A percentile compares a stretch with the other conserved stretches of the same genome.
Evolutionary conservation across 1,140 invertebrate genomes (phyloP).

Genomic region (Metaphire vulgaris): DNA sequence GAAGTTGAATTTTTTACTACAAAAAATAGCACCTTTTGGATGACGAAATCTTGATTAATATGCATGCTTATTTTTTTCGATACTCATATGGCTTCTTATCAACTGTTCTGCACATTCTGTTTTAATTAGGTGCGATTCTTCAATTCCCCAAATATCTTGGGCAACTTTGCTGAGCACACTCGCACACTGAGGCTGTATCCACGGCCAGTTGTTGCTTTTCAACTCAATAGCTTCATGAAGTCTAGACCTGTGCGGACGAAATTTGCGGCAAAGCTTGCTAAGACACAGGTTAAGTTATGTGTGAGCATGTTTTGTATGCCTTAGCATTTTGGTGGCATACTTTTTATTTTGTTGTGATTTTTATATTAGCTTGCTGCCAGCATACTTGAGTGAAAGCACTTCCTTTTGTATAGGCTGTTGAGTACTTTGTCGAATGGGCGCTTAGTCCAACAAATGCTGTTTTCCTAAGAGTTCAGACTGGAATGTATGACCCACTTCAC

Average conservation of each 20-base stretch:
- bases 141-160: conserved; percentile 91
- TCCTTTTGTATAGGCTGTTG: conserved; percentile 71
- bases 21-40: too few species aligned
- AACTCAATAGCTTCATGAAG: conserved; percentile 93
- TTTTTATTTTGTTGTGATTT: neutral
- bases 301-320: neutral
- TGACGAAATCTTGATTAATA: too few species aligned
- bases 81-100: too few species aligned
- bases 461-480: conserved; percentile 92
- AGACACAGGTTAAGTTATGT: conserved; percentile 60
- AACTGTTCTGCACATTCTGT: too few species aligned
- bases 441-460: conserved; percentile 93
- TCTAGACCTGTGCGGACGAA: conserved; percentile 74
- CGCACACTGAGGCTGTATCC: conserved; percentile 92
- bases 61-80: too few species aligned
- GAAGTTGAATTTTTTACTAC: too few species aligned
- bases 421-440: conserved; percentile 97
- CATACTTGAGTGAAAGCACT: neutral
- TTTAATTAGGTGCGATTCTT: conserved; percentile 91
- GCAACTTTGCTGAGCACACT: conserved; percentile 96
- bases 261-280: conserved; percentile 84
- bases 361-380: too few species aligned
- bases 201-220: conserved; percentile 94
- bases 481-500: conserved; percentile 81
- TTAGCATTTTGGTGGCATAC: too few species aligned